Percentiles rank a stretch among this genome's conserved stretches.
These are phyloP conservation scores for Venustoraphidia nigricollis DNA, from an alignment of 2,888 invertebrate species.

Conservation along the genomic window DNA sequence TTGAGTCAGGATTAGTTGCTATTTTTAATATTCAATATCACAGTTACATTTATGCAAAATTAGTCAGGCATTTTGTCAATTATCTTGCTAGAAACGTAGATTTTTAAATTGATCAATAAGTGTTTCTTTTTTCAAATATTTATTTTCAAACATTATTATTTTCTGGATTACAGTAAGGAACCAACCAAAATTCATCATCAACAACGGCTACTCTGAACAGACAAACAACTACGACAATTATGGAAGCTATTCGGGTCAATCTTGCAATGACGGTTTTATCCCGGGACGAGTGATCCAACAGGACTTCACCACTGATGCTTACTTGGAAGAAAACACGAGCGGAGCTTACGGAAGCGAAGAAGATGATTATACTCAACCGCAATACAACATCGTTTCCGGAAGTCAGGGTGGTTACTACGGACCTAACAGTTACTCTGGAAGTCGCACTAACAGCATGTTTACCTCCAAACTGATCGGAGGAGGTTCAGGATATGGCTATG, in stretches of 20 bases:
- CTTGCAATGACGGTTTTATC: constrained; percentile 15
- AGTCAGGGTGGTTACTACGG: not conserved
- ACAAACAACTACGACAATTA: constrained; percentile 1
- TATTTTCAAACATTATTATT: not conserved
- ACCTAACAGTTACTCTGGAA: not conserved
- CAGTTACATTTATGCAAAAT: too few relatives aligned
- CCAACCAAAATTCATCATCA: constrained; percentile 1
- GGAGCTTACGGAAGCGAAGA: constrained; percentile 8
- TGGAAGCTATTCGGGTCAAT: not conserved
- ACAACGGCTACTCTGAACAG: not conserved
- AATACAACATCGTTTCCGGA: not conserved
- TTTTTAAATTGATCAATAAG: too few relatives aligned
- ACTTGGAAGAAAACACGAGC: constrained; percentile 8
- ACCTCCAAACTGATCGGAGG: too few relatives aligned
- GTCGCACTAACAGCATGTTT: not conserved
- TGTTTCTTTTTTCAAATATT: not conserved
- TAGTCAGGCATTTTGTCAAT: too few relatives aligned
- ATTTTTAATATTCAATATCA: too few relatives aligned
- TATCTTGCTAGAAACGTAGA: too few relatives aligned
- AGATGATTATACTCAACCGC: constrained; percentile 4
- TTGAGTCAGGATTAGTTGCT: not conserved
- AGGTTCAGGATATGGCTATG: too few relatives aligned
- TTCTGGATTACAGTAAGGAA: not conserved
- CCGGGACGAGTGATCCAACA: constrained; percentile 18
- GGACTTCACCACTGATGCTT: constrained; percentile 12